Evolutionary conservation across 2,888 invertebrate species (phyloP).

Genomic region (Temnothorax ravouxi): DNA sequence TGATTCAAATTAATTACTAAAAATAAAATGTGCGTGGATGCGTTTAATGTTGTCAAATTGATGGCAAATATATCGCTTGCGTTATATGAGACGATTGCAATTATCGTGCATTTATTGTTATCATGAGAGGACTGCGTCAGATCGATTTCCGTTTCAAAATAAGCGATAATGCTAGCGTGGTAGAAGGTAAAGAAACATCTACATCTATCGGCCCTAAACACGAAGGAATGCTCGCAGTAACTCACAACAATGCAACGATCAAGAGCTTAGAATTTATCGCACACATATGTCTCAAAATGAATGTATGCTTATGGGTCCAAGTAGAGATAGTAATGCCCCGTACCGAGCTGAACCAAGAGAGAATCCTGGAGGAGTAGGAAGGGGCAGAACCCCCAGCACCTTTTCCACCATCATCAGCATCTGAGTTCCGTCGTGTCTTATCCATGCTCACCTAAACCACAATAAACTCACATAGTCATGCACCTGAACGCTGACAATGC

Average conservation of each 20-base stretch:
- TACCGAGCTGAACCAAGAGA: slow-evolving; percentile 86
- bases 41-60: slow-evolving; percentile 6
- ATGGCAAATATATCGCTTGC: slow-evolving; percentile 5
- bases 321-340: slow-evolving; percentile 85
- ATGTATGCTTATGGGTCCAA: slow-evolving; percentile 86
- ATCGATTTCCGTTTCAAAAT: slow-evolving; percentile 38
- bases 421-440: slow-evolving; percentile 84
- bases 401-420: slow-evolving; percentile 83
- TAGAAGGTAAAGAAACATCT: slow-evolving; percentile 66
- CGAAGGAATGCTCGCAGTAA: slow-evolving; percentile 59
- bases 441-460: slow-evolving; percentile 86
- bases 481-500: slow-evolving; percentile 63
- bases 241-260: slow-evolving; percentile 69
- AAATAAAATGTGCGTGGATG: slow-evolving; percentile 19
- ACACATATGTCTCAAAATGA: slow-evolving; percentile 70
- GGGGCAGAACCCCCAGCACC: slow-evolving; percentile 83
- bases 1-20: not conserved
- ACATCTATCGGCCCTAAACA: slow-evolving; percentile 50
- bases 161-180: slow-evolving; percentile 65
- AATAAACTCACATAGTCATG: slow-evolving; percentile 84
- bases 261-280: slow-evolving; percentile 67
- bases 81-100: slow-evolving; percentile 21
- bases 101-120: slow-evolving; percentile 16
- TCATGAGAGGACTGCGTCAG: not conserved
- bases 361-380: slow-evolving; percentile 85